A percentile compares a stretch with the other conserved stretches of the same genome.
Conservation (phyloP, 2,113 vertebrate genomes). For the Lagenorhynchus albirostris region DNA sequence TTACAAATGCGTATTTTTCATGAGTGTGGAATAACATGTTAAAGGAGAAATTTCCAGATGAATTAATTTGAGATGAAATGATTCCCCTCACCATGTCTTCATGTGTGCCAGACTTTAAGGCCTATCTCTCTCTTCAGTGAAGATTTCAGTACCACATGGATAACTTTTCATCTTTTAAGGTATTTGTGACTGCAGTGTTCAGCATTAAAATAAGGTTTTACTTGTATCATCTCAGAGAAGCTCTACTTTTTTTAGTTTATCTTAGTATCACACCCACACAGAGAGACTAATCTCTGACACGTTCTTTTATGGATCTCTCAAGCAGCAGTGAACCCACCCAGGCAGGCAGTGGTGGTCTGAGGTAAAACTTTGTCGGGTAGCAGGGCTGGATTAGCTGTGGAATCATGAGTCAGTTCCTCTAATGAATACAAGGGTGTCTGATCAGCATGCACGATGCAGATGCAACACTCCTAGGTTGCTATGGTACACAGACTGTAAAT, state of each 20-base stretch:
- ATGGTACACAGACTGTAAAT: neutral
- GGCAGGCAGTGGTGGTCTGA: neutral
- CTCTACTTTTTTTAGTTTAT: neutral
- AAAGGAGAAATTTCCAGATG: neutral
- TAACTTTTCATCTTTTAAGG: neutral
- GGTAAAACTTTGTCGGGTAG: neutral
- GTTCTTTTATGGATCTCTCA: neutral
- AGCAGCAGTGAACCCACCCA: rapidly evolving
- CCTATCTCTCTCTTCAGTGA: neutral
- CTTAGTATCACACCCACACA: neutral
- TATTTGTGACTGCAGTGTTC: neutral
- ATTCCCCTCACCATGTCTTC: neutral
- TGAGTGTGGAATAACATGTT: neutral
- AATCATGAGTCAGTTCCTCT: neutral
- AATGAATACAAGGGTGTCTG: neutral
- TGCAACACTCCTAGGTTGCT: neutral
- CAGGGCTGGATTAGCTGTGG: neutral
- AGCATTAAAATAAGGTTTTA: neutral
- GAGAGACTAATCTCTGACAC: neutral
- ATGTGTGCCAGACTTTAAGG: neutral
- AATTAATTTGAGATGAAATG: neutral
- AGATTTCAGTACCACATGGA: neutral
- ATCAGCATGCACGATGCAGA: neutral
- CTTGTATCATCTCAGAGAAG: neutral
- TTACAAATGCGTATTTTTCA: neutral